These are phyloP conservation scores for Tokudaia tokunoshimensis DNA, from an alignment of 2,797 vertebrate genomes.

Conservation along the genomic window DNA sequence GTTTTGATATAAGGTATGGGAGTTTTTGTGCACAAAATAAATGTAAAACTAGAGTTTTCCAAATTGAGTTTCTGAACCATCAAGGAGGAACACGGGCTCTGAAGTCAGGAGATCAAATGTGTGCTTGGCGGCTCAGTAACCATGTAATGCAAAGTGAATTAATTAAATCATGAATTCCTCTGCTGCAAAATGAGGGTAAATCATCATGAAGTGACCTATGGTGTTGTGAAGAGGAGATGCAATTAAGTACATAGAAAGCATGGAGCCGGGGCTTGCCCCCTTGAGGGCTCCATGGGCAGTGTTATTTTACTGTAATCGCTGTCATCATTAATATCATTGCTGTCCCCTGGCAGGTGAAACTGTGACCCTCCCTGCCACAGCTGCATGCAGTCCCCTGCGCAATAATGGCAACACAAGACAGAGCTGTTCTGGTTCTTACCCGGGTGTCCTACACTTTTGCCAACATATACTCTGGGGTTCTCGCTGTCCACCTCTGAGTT, in stretches of 20 bases:
- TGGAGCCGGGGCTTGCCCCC: background rate
- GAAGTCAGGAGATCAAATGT: background rate
- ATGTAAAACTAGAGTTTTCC: background rate
- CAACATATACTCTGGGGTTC: background rate
- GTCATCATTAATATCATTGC: background rate
- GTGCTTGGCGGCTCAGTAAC: background rate
- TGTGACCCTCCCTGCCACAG: background rate
- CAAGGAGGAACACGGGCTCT: background rate
- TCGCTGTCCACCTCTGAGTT: slow-evolving; percentile 62
- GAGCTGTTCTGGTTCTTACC: background rate
- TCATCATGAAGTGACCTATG: background rate
- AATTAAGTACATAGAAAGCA: background rate
- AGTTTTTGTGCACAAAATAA: background rate
- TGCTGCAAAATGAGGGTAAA: slow-evolving; percentile 3
- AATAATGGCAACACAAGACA: accelerated
- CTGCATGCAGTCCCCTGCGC: background rate
- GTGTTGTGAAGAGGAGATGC: background rate
- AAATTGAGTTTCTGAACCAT: background rate
- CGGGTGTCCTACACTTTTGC: background rate
- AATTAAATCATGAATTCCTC: background rate
- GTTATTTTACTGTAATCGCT: background rate
- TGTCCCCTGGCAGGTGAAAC: background rate
- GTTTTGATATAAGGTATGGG: background rate
- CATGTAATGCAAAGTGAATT: background rate
- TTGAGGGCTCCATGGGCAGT: background rate